These are phyloP conservation scores for Panurus biarmicus DNA, from an alignment of 2,113 vertebrate species.

Conservation along the genomic window DNA sequence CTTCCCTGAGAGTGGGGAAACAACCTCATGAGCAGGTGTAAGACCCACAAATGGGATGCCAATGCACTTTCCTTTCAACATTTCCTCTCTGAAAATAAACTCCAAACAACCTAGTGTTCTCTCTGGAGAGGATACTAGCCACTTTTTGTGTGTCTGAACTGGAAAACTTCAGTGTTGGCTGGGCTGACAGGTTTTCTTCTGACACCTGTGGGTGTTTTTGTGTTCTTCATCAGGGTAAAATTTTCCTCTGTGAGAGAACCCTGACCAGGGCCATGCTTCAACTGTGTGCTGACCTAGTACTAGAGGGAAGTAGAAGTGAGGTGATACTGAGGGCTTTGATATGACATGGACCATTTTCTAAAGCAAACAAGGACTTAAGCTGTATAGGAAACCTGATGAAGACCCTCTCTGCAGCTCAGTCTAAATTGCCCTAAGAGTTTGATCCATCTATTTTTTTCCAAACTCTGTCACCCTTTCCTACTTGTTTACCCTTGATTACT, in stretches of 20 bases:
- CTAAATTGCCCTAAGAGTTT: neutral
- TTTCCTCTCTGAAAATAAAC: neutral
- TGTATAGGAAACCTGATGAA: neutral
- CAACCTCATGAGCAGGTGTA: neutral
- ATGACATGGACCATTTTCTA: neutral
- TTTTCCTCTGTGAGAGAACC: slow-evolving; percentile 27
- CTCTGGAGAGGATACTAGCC: neutral
- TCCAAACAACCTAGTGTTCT: neutral
- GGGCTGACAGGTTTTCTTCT: neutral
- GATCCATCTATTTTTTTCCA: neutral
- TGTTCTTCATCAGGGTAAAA: neutral
- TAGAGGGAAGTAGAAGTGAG: slow-evolving; percentile 8
- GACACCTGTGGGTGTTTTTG: neutral
- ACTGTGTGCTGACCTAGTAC: neutral
- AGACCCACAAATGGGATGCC: neutral
- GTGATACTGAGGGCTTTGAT: neutral
- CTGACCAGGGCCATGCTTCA: neutral
- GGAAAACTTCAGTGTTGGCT: neutral
- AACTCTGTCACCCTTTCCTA: neutral
- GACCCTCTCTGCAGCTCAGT: neutral
- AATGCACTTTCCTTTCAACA: neutral
- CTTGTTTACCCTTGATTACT: neutral
- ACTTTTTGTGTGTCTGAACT: neutral
- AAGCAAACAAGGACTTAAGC: neutral
- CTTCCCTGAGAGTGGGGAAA: neutral